Evolutionary conservation across 2,888 invertebrate genomes (phyloP).

Genomic region (Brenthis ino): DNA sequence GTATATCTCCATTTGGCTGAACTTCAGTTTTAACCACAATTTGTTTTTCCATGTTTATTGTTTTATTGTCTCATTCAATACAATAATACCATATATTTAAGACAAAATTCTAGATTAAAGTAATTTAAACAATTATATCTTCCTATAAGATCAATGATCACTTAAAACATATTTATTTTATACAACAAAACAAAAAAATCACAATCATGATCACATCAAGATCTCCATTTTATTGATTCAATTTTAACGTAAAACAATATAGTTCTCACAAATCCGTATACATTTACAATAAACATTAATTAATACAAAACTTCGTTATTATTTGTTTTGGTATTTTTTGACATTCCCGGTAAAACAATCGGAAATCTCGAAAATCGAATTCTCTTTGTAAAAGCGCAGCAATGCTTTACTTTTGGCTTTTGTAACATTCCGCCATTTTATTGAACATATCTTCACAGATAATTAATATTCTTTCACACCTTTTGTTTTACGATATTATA

Average conservation of each 20-base stretch:
- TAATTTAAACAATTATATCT: not conserved
- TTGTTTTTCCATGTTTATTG: slow-evolving; percentile 57
- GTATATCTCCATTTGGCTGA: slow-evolving; percentile 67
- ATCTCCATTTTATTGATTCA: no score
- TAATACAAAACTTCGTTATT: not conserved
- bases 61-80: not conserved
- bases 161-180: no score
- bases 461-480: not conserved
- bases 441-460: slow-evolving; percentile 7
- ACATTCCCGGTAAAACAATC: slow-evolving; percentile 61
- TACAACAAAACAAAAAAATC: no score
- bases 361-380: slow-evolving; percentile 48
- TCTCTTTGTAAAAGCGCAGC: slow-evolving; percentile 54
- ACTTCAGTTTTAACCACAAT: slow-evolving; percentile 70
- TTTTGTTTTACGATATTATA: not conserved
- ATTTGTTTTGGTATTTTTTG: slow-evolving; percentile 45
- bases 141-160: no score
- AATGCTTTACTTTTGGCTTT: slow-evolving; percentile 52
- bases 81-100: no score
- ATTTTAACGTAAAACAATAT: no score
- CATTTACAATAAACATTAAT: not conserved
- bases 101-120: slow-evolving; percentile 1
- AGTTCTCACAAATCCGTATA: not conserved
- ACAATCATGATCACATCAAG: not conserved
- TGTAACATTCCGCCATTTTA: slow-evolving; percentile 40